Conservation (phyloP, 2,797 vertebrate genomes). For the Amniataba percoides region DNA sequence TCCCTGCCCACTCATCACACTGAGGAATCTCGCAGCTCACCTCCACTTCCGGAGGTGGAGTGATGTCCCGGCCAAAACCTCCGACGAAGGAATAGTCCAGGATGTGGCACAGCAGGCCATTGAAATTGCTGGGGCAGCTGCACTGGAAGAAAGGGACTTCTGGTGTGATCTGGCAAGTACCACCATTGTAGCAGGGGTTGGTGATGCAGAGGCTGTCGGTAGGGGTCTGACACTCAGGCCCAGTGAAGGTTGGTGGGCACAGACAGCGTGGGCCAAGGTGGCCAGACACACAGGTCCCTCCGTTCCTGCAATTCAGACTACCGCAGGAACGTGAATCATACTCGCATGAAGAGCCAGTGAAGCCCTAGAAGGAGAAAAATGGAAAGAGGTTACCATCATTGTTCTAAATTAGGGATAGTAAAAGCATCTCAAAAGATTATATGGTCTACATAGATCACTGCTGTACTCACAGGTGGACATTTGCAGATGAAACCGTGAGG, state of each 20-base stretch:
- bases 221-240: constrained; percentile 92
- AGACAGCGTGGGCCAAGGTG: constrained; percentile 91
- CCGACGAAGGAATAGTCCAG: constrained; percentile 93
- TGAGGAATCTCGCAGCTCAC: constrained; percentile 90
- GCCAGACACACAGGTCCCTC: constrained; percentile 91
- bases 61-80: constrained; percentile 91
- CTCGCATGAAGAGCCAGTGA: constrained; percentile 92
- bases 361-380: constrained; percentile 72
- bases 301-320: constrained; percentile 91
- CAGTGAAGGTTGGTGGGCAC: constrained; percentile 88
- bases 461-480: constrained; percentile 89
- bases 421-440: neutral
- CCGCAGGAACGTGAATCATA: constrained; percentile 93
- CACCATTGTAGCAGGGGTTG: constrained; percentile 96
- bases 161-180: constrained; percentile 90
- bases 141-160: constrained; percentile 93
- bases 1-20: constrained; percentile 89
- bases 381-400: neutral
- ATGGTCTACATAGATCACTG: neutral
- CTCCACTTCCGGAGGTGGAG: constrained; percentile 87
- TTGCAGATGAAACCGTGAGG: constrained; percentile 92
- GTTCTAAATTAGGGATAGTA: neutral
- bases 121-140: constrained; percentile 94
- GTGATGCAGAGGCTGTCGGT: constrained; percentile 91
- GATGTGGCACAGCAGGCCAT: constrained; percentile 96